A percentile compares a stretch with the other conserved stretches of the same genome.
phyloP scores from a whole-genome alignment of 1,140 invertebrate species.

The Pentalonia nigronervosa region DNA sequence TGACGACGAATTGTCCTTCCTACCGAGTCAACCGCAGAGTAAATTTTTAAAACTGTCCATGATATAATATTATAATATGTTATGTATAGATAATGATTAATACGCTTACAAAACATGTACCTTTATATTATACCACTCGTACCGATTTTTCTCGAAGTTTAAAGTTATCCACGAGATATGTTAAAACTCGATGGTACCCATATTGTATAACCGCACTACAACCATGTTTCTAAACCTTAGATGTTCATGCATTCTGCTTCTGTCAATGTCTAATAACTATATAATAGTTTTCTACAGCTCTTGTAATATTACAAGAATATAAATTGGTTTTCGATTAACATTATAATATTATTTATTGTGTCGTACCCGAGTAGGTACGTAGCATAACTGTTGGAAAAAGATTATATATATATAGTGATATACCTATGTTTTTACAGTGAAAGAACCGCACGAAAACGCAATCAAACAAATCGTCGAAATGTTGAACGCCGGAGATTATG shows the following conservation, averaged over 20 bases:
- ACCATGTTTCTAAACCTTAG: too few species aligned
- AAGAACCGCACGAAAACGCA: background rate
- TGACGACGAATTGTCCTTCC: background rate
- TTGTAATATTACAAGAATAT: background rate
- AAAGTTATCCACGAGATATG: background rate
- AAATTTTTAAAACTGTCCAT: background rate
- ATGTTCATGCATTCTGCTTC: too few species aligned
- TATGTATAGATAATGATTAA: background rate
- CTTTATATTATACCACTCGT: background rate
- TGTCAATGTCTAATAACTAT: too few species aligned
- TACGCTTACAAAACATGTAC: background rate
- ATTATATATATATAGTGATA: background rate
- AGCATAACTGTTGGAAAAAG: background rate
- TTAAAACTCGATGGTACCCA: background rate
- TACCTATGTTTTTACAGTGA: background rate
- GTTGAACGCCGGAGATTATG: background rate
- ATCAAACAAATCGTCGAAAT: constrained; percentile 6
- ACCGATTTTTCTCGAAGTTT: background rate
- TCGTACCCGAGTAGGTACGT: background rate
- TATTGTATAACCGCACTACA: too few species aligned
- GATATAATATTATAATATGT: background rate
- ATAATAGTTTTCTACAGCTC: too few species aligned
- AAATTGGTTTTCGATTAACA: background rate
- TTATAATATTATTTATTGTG: background rate
- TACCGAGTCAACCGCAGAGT: background rate